These are phyloP conservation scores for Chelon auratus DNA, from an alignment of 2,797 vertebrate species.

Conservation along the genomic window DNA sequence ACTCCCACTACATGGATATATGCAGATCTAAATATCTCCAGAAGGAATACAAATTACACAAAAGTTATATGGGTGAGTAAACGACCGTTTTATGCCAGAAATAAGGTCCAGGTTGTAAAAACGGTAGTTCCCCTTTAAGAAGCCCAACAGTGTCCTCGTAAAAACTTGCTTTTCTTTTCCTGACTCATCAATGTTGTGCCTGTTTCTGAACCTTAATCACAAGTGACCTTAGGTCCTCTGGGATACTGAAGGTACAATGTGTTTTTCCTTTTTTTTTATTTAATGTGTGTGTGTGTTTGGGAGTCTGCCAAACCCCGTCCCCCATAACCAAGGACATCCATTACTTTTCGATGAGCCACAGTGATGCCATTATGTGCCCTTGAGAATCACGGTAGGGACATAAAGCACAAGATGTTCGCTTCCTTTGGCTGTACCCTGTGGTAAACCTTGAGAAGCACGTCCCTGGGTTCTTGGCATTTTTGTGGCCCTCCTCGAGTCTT, in stretches of 20 bases:
- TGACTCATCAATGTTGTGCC: background rate
- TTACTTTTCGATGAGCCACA: slow-evolving; percentile 21
- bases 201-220: background rate
- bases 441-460: slow-evolving; percentile 49
- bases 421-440: slow-evolving; percentile 13
- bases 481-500: slow-evolving; percentile 52
- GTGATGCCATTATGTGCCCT: slow-evolving; percentile 7
- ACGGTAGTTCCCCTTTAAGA: background rate
- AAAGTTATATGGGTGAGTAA: too few relatives aligned
- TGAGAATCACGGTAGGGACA: slow-evolving; percentile 18
- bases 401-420: slow-evolving; percentile 21
- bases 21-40: too few relatives aligned
- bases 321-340: slow-evolving; percentile 26
- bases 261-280: background rate
- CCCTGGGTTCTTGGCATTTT: slow-evolving; percentile 56
- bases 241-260: background rate
- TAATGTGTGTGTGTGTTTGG: slow-evolving; percentile 15
- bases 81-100: too few relatives aligned
- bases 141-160: background rate
- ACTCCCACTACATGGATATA: too few relatives aligned
- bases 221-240: slow-evolving; percentile 7
- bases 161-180: background rate
- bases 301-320: slow-evolving; percentile 26
- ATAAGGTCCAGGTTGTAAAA: too few relatives aligned
- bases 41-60: too few relatives aligned